Conservation (phyloP, 2,113 vertebrate genomes). For the Apodemus sylvaticus region DNA sequence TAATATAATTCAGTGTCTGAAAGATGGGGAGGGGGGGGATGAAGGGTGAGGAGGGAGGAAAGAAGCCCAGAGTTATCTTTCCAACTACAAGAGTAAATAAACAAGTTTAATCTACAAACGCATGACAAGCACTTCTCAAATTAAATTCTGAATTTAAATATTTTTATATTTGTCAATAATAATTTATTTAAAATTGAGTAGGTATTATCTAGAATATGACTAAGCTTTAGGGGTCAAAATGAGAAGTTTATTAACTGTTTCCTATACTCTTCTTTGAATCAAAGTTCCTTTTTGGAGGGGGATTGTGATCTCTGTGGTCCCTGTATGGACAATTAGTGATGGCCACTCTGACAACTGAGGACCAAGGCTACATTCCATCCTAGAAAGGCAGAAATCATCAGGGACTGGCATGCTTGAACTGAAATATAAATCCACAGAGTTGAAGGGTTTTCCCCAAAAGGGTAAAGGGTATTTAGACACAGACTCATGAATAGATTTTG, state of each 20-base stretch:
- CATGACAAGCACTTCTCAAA: background rate
- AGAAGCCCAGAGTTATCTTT: background rate
- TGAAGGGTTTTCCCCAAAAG: background rate
- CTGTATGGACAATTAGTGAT: background rate
- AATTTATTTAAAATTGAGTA: background rate
- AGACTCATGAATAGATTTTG: background rate
- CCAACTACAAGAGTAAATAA: background rate
- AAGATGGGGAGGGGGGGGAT: background rate
- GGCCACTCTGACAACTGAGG: background rate
- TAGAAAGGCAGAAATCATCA: slow-evolving; percentile 4
- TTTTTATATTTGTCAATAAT: background rate
- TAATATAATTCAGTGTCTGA: background rate
- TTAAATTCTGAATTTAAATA: slow-evolving; percentile 28
- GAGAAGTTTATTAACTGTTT: background rate
- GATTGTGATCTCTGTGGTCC: background rate
- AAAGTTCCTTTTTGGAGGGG: background rate
- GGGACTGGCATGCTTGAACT: background rate
- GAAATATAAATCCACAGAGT: background rate
- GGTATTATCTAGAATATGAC: background rate
- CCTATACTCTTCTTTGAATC: background rate
- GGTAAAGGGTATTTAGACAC: slow-evolving; percentile 22
- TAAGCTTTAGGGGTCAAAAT: background rate
- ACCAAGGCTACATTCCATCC: background rate
- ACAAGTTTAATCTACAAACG: background rate
- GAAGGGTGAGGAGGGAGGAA: background rate